Evolutionary conservation across 1,140 invertebrate genomes (phyloP).

Genomic region (Aethina tumida): DNA sequence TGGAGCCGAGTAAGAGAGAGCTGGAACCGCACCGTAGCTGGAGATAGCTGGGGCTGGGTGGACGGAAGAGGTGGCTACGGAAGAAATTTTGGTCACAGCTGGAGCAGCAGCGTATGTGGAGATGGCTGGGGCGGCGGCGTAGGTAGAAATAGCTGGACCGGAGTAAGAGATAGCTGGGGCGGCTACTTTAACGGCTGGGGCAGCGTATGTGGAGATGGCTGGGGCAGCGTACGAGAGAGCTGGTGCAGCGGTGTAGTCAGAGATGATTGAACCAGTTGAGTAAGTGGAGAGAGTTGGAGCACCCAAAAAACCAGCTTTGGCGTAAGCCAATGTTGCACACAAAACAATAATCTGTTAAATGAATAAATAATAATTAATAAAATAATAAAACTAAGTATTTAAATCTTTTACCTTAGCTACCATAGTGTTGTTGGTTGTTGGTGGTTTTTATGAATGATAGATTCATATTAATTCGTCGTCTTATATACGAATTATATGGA

Average conservation of each 20-base stretch:
- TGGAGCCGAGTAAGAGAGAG: background rate
- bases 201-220: constrained; percentile 1
- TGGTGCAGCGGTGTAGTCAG: background rate
- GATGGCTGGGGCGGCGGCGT: background rate
- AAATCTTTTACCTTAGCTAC: too few relatives aligned
- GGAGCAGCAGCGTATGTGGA: background rate
- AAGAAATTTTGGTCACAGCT: background rate
- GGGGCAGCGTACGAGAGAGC: constrained; percentile 1
- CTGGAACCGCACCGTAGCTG: background rate
- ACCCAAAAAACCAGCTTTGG: constrained; percentile 3
- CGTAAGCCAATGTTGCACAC: constrained; percentile 2
- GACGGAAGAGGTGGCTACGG: constrained; percentile 1
- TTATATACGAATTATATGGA: too few relatives aligned
- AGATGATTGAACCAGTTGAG: background rate
- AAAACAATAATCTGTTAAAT: constrained; percentile 1
- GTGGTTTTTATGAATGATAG: too few relatives aligned
- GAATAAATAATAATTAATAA: too few relatives aligned
- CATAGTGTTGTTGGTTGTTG: too few relatives aligned
- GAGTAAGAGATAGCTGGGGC: background rate
- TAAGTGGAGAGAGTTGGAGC: background rate
- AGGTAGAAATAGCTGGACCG: background rate
- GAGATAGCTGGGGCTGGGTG: background rate
- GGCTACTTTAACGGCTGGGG: background rate
- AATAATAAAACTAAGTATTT: too few relatives aligned
- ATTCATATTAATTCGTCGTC: too few relatives aligned